Evolutionary conservation across 1,140 invertebrate species (phyloP).

Genomic region (Trachelipus rathkii): DNA sequence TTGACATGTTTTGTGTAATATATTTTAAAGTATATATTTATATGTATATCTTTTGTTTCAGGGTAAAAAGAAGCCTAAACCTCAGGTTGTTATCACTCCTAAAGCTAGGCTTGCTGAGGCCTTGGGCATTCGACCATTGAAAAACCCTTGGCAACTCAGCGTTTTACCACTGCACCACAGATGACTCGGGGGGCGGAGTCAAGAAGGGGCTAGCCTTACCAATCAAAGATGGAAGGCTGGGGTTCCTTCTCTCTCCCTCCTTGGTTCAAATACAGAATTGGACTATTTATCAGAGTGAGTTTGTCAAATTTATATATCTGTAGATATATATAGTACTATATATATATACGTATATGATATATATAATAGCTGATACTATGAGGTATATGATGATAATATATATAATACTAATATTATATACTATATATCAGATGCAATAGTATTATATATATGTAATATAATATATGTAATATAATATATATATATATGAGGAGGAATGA

Average conservation of each 20-base stretch:
- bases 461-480: no score
- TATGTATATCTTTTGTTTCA: not conserved
- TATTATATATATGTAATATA: no score
- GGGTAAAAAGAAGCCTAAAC: slow-evolving; percentile 6
- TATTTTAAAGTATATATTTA: not conserved
- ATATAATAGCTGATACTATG: no score
- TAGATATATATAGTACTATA: no score
- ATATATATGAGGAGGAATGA: no score
- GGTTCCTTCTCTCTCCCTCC: slow-evolving; percentile 4
- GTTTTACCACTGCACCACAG: not conserved
- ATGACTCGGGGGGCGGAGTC: slow-evolving; percentile 2
- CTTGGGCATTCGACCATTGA: slow-evolving; percentile 8
- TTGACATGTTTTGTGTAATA: not conserved
- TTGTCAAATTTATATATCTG: not conserved
- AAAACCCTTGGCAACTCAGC: slow-evolving; percentile 11
- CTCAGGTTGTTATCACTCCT: slow-evolving; percentile 7
- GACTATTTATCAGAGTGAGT: slow-evolving; percentile 7
- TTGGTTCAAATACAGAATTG: not conserved
- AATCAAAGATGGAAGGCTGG: slow-evolving; percentile 6
- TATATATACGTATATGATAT: no score
- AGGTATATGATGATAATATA: no score
- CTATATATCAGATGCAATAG: no score
- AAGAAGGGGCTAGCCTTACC: not conserved
- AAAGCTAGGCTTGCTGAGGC: slow-evolving; percentile 10
- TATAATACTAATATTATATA: no score